Evolutionary conservation across 1,140 invertebrate species (phyloP), one percentile per base, ranked within the genome.

Genomic region (Mizuhopecten yessoensis): DNA sequence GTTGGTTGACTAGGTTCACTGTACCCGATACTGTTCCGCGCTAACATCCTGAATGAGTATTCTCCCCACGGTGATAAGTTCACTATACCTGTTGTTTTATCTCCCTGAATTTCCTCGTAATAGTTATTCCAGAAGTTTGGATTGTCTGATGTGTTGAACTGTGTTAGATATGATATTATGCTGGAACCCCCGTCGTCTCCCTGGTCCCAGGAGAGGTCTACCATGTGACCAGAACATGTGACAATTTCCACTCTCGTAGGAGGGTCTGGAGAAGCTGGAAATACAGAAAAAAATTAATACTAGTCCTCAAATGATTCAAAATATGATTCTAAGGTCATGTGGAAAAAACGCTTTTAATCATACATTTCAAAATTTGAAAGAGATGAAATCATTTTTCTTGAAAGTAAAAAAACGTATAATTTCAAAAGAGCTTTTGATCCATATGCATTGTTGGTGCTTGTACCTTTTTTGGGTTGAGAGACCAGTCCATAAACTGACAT

Each of bases 101-200:
- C 90, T 34, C 90, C 92, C 2, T 87, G 36, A 88, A 94, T 93
- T 90, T 93, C 92, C 75, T 96, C 95, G 89, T 94, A 94, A 87
- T 94, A 95, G 75, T 93, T 92, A 89, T 93, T 98, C 99, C 99
- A 99, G 0, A 97, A 97, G 96, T 99, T 98, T 0, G 99, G 98
- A 29, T 98, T 98, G 95, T 99, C 99, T 45, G 97, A 98, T 0
- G 99, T 99, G 96, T 99, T 99, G 96, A 98, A 98, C 96, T 99
- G 98, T 92, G 99, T 98, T 15, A 98, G 98, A 96, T 98, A 99
- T 91, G 98, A 97, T 0, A 98, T 97, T 95, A 99, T 99, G 7
- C 99, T 98, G 3, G 99, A 98, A 89, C 99, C 97, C 96, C 99
- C 99, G 96, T 94, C 90, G 33, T 90, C 98, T 98, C 97, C 98